Conservation (phyloP, 2,797 vertebrate genomes). For the Molothrus ater region DNA sequence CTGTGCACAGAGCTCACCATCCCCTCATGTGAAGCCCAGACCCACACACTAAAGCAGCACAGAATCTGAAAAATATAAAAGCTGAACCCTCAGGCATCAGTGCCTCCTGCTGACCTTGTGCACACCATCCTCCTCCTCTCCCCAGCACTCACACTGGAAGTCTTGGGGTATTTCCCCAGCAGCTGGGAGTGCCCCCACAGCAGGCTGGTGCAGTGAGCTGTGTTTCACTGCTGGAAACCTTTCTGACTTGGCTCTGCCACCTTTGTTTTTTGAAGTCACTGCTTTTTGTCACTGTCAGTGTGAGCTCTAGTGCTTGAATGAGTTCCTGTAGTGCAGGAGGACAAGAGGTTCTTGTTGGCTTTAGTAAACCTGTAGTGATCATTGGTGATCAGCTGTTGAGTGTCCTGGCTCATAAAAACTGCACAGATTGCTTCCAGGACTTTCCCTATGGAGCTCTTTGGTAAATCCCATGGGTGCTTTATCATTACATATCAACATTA, state of each 20-base stretch:
- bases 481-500: neutral
- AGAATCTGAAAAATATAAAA: neutral
- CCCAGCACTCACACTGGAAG: neutral
- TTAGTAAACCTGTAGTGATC: neutral
- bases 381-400: neutral
- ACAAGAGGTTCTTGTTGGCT: neutral
- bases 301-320: rapidly evolving
- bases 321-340: neutral
- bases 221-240: neutral
- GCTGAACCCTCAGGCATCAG: neutral
- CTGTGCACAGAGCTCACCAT: neutral
- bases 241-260: neutral
- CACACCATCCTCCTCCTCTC: neutral
- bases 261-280: neutral
- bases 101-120: neutral
- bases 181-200: neutral
- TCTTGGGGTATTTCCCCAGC: neutral
- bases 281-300: neutral
- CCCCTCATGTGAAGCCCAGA: neutral
- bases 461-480: neutral
- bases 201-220: rapidly evolving
- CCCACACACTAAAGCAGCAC: neutral
- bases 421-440: neutral
- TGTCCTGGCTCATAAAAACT: neutral
- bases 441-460: neutral